Conservation (phyloP, 1,140 invertebrate genomes). For the Helicoverpa armigera region DNA sequence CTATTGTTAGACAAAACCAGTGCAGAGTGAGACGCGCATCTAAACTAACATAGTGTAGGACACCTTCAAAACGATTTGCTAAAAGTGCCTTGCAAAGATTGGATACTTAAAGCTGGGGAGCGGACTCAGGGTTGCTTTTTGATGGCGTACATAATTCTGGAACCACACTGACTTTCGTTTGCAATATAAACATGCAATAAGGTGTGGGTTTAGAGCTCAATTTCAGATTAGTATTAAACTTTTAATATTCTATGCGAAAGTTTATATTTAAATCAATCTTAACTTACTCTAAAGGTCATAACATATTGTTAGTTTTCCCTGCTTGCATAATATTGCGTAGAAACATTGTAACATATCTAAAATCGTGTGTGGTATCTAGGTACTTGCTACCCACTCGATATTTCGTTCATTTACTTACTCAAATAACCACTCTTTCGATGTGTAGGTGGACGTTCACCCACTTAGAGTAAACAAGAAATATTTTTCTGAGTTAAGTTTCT, state of each 20-base stretch:
- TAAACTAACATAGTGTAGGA: conserved; percentile 27
- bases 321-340: no score
- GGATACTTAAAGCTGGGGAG: conserved; percentile 7
- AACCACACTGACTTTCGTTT: neutral
- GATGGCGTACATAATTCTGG: neutral
- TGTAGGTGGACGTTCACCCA: no score
- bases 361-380: no score
- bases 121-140: neutral
- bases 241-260: no score
- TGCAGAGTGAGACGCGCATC: conserved; percentile 10
- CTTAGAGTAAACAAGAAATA: neutral
- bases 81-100: conserved; percentile 28
- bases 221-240: no score
- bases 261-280: no score
- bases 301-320: no score
- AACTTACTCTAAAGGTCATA: no score
- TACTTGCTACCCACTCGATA: no score
- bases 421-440: no score
- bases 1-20: conserved; percentile 26
- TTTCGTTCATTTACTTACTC: no score
- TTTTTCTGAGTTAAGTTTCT: neutral
- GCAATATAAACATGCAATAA: neutral
- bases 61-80: conserved; percentile 24
- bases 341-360: no score
- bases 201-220: neutral